Evolutionary conservation across 2,888 invertebrate genomes (phyloP).

Genomic region (Eupithecia pulchellata): DNA sequence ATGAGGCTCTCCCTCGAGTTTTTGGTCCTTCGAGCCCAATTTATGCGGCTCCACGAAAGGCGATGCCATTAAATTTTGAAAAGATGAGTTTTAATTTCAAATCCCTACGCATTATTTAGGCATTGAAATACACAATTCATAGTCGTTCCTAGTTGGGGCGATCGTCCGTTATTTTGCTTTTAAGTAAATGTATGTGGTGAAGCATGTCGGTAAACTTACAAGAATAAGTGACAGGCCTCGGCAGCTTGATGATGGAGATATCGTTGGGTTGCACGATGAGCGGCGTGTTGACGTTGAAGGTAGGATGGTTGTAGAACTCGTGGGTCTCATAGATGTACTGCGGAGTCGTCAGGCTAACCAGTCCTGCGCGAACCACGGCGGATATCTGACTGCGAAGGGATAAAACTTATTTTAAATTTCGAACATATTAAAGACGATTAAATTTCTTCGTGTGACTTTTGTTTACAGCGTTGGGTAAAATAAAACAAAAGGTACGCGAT

Average conservation of each 20-base stretch:
- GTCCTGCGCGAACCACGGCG: constrained; percentile 67
- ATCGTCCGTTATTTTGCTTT: too few species aligned
- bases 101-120: too few species aligned
- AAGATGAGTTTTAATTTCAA: too few species aligned
- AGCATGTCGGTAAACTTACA: constrained; percentile 51
- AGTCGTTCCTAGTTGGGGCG: too few species aligned
- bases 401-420: too few species aligned
- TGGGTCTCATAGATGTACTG: constrained; percentile 62
- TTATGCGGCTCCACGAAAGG: background rate
- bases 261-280: constrained; percentile 69
- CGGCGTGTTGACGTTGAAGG: constrained; percentile 55
- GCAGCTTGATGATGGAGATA: constrained; percentile 62
- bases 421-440: background rate
- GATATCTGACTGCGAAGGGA: constrained; percentile 55
- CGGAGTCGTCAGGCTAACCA: constrained; percentile 57
- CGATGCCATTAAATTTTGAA: too few species aligned
- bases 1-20: too few species aligned
- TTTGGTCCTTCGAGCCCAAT: background rate
- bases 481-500: too few species aligned
- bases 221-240: constrained; percentile 52
- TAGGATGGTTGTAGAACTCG: constrained; percentile 68
- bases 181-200: too few species aligned
- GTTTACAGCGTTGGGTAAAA: too few species aligned
- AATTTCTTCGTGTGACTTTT: too few species aligned
- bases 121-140: too few species aligned